Conservation (phyloP, 2,797 vertebrate genomes). For the Fistularia tabacaria region DNA sequence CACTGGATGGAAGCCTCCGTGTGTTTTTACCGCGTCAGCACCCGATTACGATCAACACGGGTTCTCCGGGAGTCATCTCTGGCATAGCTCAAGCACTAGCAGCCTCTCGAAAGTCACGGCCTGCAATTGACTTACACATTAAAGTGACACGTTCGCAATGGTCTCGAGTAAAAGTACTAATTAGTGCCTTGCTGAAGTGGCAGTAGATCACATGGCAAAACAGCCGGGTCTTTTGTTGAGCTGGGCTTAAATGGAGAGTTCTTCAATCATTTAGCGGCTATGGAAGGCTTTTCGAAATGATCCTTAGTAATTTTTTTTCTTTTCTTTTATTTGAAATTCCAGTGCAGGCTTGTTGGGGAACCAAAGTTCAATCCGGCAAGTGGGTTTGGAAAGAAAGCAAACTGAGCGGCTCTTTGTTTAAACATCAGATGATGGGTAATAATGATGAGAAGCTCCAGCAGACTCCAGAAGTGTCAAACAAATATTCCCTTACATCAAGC, state of each 20-base stretch:
- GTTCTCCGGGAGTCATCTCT: slow-evolving; percentile 12
- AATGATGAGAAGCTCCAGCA: neutral
- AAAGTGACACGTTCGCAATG: slow-evolving; percentile 44
- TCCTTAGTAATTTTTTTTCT: neutral
- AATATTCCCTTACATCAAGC: neutral
- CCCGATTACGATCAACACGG: slow-evolving; percentile 16
- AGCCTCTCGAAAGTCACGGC: slow-evolving; percentile 30
- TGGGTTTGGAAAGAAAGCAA: too few relatives aligned
- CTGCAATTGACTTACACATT: slow-evolving; percentile 48
- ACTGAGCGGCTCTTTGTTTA: too few relatives aligned
- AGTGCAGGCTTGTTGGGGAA: slow-evolving; percentile 2
- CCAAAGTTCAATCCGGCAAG: neutral
- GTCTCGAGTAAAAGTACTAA: slow-evolving; percentile 34
- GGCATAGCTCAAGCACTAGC: slow-evolving; percentile 28
- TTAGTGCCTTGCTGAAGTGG: slow-evolving; percentile 30
- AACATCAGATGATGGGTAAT: neutral
- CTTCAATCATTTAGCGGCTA: neutral
- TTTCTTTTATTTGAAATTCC: neutral
- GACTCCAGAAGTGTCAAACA: neutral
- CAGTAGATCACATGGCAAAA: slow-evolving; percentile 11
- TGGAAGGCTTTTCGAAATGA: neutral
- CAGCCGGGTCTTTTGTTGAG: slow-evolving; percentile 1
- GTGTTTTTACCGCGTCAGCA: neutral
- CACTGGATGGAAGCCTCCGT: slow-evolving; percentile 2
- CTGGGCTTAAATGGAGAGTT: neutral